phyloP scores from a whole-genome alignment of 2,888 invertebrate species.

The Chrysodeixis includens region DNA sequence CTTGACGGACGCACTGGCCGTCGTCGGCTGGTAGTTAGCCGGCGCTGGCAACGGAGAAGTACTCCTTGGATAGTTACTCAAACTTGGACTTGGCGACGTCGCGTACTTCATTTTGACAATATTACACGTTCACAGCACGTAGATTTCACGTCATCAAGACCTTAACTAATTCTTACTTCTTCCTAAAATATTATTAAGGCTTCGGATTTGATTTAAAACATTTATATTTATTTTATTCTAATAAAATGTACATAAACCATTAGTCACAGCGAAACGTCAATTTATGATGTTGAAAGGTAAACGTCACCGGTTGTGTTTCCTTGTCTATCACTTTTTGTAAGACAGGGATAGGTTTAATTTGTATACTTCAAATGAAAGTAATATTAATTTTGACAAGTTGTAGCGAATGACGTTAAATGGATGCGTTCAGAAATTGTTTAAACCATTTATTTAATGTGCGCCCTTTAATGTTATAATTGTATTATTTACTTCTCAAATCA shows the following conservation, averaged over 20 bases:
- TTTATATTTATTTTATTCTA: constrained; percentile 57
- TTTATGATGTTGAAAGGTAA: constrained; percentile 24
- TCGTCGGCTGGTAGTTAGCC: constrained; percentile 91
- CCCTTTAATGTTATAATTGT: too few species aligned
- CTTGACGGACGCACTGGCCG: constrained; percentile 95
- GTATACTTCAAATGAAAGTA: constrained; percentile 11
- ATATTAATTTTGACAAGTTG: neutral
- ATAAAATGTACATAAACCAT: constrained; percentile 32
- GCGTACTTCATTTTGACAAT: constrained; percentile 88
- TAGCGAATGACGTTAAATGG: constrained; percentile 29
- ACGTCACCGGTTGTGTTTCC: constrained; percentile 29
- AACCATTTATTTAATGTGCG: too few species aligned
- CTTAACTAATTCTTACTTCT: constrained; percentile 21
- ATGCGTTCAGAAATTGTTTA: constrained; percentile 36
- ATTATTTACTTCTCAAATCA: too few species aligned
- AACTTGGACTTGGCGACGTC: constrained; percentile 89
- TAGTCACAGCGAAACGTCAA: constrained; percentile 53
- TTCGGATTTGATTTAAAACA: constrained; percentile 32
- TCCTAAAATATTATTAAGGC: constrained; percentile 19
- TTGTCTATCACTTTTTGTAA: neutral
- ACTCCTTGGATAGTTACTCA: constrained; percentile 86
- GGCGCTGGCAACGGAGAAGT: constrained; percentile 92
- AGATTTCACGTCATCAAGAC: constrained; percentile 50
- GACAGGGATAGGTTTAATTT: constrained; percentile 1
- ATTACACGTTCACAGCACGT: constrained; percentile 18